Evolutionary conservation across 2,888 invertebrate species (phyloP).

Genomic region (Ectemnius cavifrons): DNA sequence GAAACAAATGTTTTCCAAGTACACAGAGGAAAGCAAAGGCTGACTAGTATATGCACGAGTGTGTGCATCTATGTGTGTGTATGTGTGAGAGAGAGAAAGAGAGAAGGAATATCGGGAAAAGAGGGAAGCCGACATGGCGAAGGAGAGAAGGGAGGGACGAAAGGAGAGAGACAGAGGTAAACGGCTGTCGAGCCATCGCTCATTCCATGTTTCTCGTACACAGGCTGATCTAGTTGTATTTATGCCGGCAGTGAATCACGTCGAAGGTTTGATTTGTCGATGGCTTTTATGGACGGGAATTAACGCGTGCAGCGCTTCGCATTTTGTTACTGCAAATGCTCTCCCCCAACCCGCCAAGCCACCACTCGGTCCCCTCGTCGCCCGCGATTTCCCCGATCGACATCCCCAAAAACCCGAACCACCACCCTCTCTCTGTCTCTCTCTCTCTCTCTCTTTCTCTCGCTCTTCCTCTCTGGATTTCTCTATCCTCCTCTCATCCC

Average conservation of each 20-base stretch:
- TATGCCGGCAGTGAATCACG: constrained; percentile 77
- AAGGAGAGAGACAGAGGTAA: constrained; percentile 50
- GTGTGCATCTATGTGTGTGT: background rate
- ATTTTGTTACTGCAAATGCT: constrained; percentile 76
- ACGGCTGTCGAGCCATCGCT: constrained; percentile 73
- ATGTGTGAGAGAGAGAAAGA: background rate
- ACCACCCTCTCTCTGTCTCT: constrained; percentile 3
- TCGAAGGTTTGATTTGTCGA: constrained; percentile 77
- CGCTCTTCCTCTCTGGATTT: constrained; percentile 29
- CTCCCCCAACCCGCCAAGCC: constrained; percentile 44
- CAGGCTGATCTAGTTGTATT: constrained; percentile 77
- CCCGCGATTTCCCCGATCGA: background rate
- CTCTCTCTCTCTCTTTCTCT: constrained; percentile 34
- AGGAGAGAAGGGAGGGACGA: constrained; percentile 20
- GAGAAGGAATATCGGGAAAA: constrained; percentile 4
- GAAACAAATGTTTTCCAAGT: too few species aligned
- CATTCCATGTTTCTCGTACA: constrained; percentile 71
- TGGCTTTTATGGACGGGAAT: constrained; percentile 77
- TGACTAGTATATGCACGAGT: background rate
- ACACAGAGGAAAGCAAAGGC: too few species aligned
- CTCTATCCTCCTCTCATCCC: constrained; percentile 49
- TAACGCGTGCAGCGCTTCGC: constrained; percentile 75
- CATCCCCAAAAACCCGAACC: constrained; percentile 26
- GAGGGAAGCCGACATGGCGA: constrained; percentile 6
- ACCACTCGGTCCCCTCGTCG: constrained; percentile 11